These are phyloP conservation scores for Rhopalosiphum nymphaeae DNA, from an alignment of 2,888 invertebrate genomes.

Conservation along the genomic window DNA sequence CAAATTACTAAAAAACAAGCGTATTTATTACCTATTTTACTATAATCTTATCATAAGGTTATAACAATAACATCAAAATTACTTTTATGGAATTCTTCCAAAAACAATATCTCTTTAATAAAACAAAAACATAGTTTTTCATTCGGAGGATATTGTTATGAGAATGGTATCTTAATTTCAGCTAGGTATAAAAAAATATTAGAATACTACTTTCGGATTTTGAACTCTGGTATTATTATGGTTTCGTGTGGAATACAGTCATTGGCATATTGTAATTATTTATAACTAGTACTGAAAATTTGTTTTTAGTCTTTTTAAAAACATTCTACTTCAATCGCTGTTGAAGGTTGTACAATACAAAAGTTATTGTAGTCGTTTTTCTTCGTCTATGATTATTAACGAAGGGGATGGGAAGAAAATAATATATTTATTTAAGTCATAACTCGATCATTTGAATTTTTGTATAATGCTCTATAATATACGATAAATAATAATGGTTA, in stretches of 20 bases:
- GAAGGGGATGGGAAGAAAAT: not conserved
- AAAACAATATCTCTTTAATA: no score
- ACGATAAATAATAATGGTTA: not conserved
- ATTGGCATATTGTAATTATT: not conserved
- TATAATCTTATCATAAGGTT: no score
- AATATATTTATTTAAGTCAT: not conserved
- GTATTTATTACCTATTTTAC: no score
- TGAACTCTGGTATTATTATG: not conserved
- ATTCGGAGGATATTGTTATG: no score
- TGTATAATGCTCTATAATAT: not conserved
- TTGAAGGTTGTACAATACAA: not conserved
- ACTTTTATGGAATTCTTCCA: no score
- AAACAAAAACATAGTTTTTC: no score
- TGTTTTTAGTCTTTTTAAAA: no score
- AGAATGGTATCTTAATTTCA: no score
- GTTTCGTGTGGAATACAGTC: not conserved
- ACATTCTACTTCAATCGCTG: not conserved
- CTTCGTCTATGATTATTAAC: not conserved
- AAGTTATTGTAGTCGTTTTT: not conserved
- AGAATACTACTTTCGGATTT: not conserved
- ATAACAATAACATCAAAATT: no score
- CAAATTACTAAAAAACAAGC: no score
- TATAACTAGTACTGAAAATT: not conserved
- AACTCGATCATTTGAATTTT: not conserved
- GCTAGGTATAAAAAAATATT: no score